Evolutionary conservation across 2,888 invertebrate genomes (phyloP).

Genomic region (Eristalinus sepulchralis): DNA sequence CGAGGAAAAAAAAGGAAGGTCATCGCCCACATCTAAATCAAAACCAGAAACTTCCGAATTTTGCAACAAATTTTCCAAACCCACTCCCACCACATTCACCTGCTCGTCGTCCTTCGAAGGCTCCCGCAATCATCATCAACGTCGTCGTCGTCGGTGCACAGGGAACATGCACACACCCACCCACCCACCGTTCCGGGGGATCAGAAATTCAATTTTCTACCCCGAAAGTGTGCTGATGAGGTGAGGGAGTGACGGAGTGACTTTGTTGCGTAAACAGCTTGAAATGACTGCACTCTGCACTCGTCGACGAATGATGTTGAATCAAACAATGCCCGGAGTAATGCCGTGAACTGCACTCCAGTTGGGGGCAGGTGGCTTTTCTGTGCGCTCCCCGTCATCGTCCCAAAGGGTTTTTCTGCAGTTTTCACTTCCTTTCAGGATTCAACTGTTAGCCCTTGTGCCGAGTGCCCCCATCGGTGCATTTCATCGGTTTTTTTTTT

Average conservation of each 20-base stretch:
- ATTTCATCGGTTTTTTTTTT: background rate
- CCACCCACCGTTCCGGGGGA: background rate
- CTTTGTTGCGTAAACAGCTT: background rate
- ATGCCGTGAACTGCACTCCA: background rate
- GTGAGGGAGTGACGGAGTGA: background rate
- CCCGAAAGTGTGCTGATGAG: slow-evolving; percentile 9
- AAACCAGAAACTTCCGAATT: background rate
- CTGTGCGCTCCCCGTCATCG: background rate
- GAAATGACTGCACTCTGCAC: background rate
- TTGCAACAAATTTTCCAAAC: background rate
- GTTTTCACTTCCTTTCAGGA: background rate
- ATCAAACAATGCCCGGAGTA: background rate
- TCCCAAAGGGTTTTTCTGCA: background rate
- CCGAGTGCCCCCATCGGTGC: background rate
- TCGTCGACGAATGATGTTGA: background rate
- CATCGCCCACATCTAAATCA: background rate
- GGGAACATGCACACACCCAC: background rate
- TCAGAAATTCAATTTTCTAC: slow-evolving; percentile 28
- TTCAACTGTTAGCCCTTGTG: background rate
- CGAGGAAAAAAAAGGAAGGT: background rate
- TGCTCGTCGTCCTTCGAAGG: background rate
- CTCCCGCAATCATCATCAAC: background rate
- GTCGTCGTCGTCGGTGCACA: background rate
- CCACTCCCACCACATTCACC: background rate
- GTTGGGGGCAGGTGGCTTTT: background rate